phyloP scores from a whole-genome alignment of 2,888 invertebrate genomes.

The Zootermopsis nevadensis region DNA sequence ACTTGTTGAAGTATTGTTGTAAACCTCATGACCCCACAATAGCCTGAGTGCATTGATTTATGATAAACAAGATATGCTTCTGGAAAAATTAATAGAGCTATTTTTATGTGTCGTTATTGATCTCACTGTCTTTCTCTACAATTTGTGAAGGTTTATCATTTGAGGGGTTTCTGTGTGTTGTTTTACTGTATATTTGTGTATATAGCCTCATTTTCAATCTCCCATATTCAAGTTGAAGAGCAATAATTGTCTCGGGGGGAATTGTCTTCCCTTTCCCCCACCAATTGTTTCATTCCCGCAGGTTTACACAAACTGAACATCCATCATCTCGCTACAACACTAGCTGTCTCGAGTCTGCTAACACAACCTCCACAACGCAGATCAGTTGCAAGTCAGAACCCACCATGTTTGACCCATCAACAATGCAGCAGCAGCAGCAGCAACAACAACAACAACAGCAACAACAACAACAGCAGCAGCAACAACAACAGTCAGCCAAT shows the following conservation, averaged over 20 bases:
- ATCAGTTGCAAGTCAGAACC: conserved; percentile 50
- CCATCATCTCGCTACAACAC: conserved; percentile 48
- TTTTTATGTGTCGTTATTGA: no score
- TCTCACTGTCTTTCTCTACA: no score
- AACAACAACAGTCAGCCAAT: conserved; percentile 57
- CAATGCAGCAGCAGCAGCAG: conserved; percentile 61
- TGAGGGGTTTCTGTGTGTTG: background rate
- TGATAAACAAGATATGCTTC: no score
- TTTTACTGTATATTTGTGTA: background rate
- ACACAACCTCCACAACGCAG: conserved; percentile 31
- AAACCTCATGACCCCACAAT: no score
- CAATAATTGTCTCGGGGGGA: conserved; percentile 22
- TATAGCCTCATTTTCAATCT: background rate
- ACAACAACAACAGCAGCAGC: conserved; percentile 58
- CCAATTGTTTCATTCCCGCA: conserved; percentile 37
- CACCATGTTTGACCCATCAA: conserved; percentile 51
- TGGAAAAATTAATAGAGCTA: no score
- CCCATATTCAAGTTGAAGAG: background rate
- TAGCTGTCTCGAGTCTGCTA: conserved; percentile 46
- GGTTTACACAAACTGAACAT: conserved; percentile 53
- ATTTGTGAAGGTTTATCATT: background rate
- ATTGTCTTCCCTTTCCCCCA: conserved; percentile 12
- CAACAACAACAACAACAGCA: conserved; percentile 57
- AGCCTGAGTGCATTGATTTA: no score
- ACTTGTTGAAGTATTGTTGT: no score